Percentiles rank a stretch among this genome's conserved stretches.
Evolutionary conservation across 53 echinoderm and acorn worm species (phyloP).

Genomic region (Mesocentrotus franciscanus): DNA sequence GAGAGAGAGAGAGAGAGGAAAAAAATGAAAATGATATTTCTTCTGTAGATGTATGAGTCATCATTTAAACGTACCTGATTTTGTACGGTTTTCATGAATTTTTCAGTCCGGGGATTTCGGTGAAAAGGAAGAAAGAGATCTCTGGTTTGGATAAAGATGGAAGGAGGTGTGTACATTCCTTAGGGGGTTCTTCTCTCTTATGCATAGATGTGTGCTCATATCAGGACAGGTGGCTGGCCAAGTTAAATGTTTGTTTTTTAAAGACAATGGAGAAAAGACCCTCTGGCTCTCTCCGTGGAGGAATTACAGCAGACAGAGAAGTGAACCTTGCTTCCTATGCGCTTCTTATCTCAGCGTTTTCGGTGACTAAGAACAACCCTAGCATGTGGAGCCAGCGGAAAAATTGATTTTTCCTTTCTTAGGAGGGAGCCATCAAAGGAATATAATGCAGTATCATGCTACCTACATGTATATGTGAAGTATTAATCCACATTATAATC

Average conservation of each 20-base stretch:
- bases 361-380: constrained; percentile 31
- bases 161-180: constrained; percentile 18
- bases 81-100: constrained; percentile 37
- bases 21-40: constrained; percentile 55
- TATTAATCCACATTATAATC: no score
- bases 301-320: not conserved
- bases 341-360: not conserved
- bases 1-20: not conserved
- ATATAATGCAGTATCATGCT: not conserved
- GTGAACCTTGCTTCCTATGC: constrained; percentile 30
- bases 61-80: constrained; percentile 26
- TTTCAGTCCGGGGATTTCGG: not conserved
- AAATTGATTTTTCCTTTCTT: constrained; percentile 1
- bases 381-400: not conserved
- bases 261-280: constrained; percentile 27
- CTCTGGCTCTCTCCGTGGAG: constrained; percentile 19
- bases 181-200: not conserved
- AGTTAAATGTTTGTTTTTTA: constrained; percentile 35
- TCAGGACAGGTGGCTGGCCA: not conserved
- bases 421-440: not conserved
- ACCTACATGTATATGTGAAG: not conserved
- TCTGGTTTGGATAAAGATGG: not conserved
- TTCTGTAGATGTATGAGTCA: constrained; percentile 28
- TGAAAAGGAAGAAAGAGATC: not conserved
- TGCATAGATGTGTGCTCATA: not conserved